phyloP scores from a whole-genome alignment of 2,888 invertebrate genomes.

The Myopa tessellatipennis region DNA sequence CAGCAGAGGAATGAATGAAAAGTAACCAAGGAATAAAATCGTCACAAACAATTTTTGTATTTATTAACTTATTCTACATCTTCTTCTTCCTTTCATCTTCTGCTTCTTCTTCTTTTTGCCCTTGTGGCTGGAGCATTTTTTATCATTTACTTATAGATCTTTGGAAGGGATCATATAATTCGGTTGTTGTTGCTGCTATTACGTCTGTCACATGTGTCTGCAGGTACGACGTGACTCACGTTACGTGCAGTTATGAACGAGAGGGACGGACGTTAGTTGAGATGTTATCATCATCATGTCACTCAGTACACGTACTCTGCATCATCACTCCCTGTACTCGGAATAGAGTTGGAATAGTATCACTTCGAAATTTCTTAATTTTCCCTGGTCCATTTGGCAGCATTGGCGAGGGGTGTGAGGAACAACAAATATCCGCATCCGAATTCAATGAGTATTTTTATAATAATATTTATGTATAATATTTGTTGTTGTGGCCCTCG shows the following conservation, averaged over 20 bases:
- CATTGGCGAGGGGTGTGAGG: conserved; percentile 15
- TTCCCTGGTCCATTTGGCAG: neutral
- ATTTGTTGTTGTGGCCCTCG: neutral
- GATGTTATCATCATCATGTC: conserved; percentile 14
- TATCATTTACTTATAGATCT: neutral
- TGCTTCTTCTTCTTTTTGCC: neutral
- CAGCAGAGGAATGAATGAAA: neutral
- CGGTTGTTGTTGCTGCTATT: too few species aligned
- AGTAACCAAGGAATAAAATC: neutral
- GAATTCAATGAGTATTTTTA: neutral
- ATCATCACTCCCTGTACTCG: neutral
- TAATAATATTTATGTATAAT: too few species aligned
- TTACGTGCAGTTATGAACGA: conserved; percentile 27
- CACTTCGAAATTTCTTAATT: conserved; percentile 24
- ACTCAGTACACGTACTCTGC: neutral
- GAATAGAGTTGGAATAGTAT: neutral
- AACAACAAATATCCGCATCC: neutral
- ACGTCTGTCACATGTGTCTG: neutral
- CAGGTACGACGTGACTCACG: conserved; percentile 26
- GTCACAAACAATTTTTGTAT: conserved; percentile 20
- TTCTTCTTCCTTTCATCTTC: conserved; percentile 33
- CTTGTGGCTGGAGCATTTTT: neutral
- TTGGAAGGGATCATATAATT: too few species aligned
- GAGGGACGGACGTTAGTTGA: conserved; percentile 6
- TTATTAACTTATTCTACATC: too few species aligned